A percentile compares a stretch with the other conserved stretches of the same genome.
These are phyloP conservation scores for Achroia grisella DNA, from an alignment of 1,140 invertebrate genomes.

Conservation along the genomic window DNA sequence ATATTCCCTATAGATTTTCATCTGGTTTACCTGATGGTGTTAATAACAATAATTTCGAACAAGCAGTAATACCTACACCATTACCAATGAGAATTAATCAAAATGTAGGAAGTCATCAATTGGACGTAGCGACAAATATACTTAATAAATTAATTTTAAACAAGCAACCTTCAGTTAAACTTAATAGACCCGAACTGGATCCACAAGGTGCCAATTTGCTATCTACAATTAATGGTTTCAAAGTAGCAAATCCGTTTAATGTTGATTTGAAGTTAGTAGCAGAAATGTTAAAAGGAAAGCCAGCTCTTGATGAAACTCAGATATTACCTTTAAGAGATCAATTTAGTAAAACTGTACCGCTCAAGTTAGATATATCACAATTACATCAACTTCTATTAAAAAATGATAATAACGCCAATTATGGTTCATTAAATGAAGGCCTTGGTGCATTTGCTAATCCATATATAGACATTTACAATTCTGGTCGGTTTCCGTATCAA, in stretches of 20 bases:
- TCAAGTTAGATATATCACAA: conserved; percentile 60
- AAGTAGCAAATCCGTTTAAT: conserved; percentile 67
- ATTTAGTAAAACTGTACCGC: conserved; percentile 38
- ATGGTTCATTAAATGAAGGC: conserved; percentile 26
- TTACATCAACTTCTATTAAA: conserved; percentile 55
- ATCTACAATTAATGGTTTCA: conserved; percentile 63
- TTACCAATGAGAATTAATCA: conserved; percentile 59
- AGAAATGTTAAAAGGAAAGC: conserved; percentile 67
- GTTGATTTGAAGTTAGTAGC: conserved; percentile 65
- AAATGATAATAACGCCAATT: conserved; percentile 41
- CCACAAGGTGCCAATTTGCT: conserved; percentile 32
- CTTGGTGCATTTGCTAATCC: conserved; percentile 32
- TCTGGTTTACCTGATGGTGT: conserved; percentile 35
- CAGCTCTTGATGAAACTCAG: conserved; percentile 44
- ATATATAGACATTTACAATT: conserved; percentile 47
- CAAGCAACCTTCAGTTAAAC: conserved; percentile 36
- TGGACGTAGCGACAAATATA: conserved; percentile 52
- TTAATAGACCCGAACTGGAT: conserved; percentile 52
- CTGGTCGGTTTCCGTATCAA: conserved; percentile 43
- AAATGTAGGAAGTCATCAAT: conserved; percentile 60
- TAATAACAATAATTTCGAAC: conserved; percentile 44
- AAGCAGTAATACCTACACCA: conserved; percentile 35
- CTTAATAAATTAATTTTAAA: conserved; percentile 45
- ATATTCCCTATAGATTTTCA: conserved; percentile 50
- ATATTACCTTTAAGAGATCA: conserved; percentile 43